Base-by-base conservation (phyloP, 2,888 invertebrate species). In the Meiosimyza decipiens region DNA sequence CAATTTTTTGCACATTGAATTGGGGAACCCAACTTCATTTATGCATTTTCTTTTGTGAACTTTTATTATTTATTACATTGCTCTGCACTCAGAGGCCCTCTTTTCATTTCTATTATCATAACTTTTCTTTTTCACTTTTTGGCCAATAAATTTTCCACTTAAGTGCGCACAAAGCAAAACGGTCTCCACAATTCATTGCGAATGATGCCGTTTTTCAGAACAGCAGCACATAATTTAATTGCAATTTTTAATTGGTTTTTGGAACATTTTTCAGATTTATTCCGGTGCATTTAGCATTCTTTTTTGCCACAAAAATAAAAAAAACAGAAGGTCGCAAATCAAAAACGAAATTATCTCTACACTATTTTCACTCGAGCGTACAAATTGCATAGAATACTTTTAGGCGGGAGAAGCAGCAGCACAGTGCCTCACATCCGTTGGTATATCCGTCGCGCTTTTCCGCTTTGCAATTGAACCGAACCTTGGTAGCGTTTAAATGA, bases 11-110 rank as follows among this genome's bases (percentile, higher is more conserved):
- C 51, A n/a, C 11, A 22, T 28, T 28, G 4, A 28, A 28, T 2
- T 28, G 28, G 4, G 28, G 28, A 28, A 3, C 28, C 28, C 28
- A 28, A 28, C 28, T 28, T 28, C 28, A 40, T 40, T 40, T 40
- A 0, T 40, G 6, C 9, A 4, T 3, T 40, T 22, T 57, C 18
- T 60, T 18, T 52, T 22, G 60, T 64, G 73, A 50, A 18, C 71
- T 71, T 54, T 71, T 76, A 74, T 70, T 67, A 74, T 74, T 71
- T 67, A 71, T 6, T 1, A 40, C 50, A 50, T 52, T 51, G 49
- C 22, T 57, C 47, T 50, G 68, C 57, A 59, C 59, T 68, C 59
- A 59, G 67, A 40, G 28, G 57, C 5, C 49, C 59, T 64, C 16
- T 15, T 49, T 60, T 51, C 18, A 51, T 11, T 50, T 52, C 15